phyloP scores from a whole-genome alignment of 2,797 vertebrate species.

The Kryptopterus vitreolus region DNA sequence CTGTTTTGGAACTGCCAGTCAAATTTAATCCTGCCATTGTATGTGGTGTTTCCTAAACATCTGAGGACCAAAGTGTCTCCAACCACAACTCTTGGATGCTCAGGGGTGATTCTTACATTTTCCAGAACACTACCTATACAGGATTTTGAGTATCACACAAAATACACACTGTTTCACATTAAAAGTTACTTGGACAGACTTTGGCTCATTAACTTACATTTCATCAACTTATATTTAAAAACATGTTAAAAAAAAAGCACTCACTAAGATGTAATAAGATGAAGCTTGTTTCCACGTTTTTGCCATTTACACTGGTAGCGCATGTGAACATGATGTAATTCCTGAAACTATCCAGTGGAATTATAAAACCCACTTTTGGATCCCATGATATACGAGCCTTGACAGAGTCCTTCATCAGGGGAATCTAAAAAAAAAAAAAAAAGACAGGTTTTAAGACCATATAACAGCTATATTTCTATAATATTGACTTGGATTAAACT shows the following conservation, averaged over 20 bases:
- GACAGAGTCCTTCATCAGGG: constrained; percentile 41
- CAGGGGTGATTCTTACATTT: too few species aligned
- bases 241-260: constrained; percentile 70
- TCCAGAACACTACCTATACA: constrained; percentile 55
- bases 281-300: constrained; percentile 62
- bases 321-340: constrained; percentile 67
- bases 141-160: neutral
- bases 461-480: neutral
- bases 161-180: neutral
- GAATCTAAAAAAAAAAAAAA: constrained; percentile 26
- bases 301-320: constrained; percentile 59
- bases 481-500: neutral
- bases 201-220: constrained; percentile 1
- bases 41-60: too few species aligned
- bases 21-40: too few species aligned
- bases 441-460: neutral
- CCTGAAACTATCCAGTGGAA: constrained; percentile 63
- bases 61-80: too few species aligned
- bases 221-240: neutral
- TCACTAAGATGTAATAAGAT: constrained; percentile 72
- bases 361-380: constrained; percentile 79
- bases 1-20: too few species aligned
- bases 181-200: neutral
- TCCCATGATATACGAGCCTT: constrained; percentile 72
- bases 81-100: too few species aligned